Percentiles rank a stretch among this genome's conserved stretches.
Evolutionary conservation across 2,888 invertebrate genomes (phyloP).

Genomic region (Aplocera efformata): DNA sequence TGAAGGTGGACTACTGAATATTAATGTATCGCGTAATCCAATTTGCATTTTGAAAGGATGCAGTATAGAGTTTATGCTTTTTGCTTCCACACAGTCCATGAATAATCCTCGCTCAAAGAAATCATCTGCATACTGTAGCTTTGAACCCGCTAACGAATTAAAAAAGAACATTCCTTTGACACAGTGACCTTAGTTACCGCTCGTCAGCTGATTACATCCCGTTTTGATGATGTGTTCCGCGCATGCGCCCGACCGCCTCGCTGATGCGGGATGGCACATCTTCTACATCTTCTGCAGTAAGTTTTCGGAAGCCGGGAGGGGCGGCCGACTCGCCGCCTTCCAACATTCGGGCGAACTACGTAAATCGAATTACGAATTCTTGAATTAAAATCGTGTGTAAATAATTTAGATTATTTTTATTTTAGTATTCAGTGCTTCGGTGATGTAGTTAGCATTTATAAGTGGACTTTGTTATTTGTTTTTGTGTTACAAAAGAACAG

Average conservation of each 20-base stretch:
- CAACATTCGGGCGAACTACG: conserved; percentile 16
- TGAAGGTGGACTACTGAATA: conserved; percentile 15
- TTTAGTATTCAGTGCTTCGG: conserved; percentile 12
- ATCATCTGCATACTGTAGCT: conserved; percentile 6
- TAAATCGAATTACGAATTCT: conserved; percentile 11
- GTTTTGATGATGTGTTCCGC: conserved; percentile 40
- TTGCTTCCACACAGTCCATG: conserved; percentile 10
- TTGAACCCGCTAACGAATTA: conserved; percentile 6
- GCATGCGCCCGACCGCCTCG: conserved; percentile 50
- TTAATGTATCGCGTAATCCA: conserved; percentile 17
- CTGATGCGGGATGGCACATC: conserved; percentile 59
- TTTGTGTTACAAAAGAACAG: conserved; percentile 9
- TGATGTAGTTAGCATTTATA: conserved; percentile 11
- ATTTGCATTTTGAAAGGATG: conserved; percentile 21
- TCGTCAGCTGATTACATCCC: conserved; percentile 65
- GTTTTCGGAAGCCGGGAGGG: conserved; percentile 33
- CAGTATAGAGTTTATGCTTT: conserved; percentile 14
- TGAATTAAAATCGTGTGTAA: conserved; percentile 21
- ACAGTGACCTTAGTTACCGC: conserved; percentile 68
- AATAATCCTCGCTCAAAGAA: conserved; percentile 16
- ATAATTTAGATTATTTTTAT: conserved; percentile 2
- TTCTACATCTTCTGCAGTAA: conserved; percentile 60
- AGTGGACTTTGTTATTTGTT: conserved; percentile 10
- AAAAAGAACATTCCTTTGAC: conserved; percentile 42
- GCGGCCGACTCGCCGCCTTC: conserved; percentile 34